phyloP scores from a whole-genome alignment of 2,113 vertebrate species.

The Boleophthalmus pectinirostris region DNA sequence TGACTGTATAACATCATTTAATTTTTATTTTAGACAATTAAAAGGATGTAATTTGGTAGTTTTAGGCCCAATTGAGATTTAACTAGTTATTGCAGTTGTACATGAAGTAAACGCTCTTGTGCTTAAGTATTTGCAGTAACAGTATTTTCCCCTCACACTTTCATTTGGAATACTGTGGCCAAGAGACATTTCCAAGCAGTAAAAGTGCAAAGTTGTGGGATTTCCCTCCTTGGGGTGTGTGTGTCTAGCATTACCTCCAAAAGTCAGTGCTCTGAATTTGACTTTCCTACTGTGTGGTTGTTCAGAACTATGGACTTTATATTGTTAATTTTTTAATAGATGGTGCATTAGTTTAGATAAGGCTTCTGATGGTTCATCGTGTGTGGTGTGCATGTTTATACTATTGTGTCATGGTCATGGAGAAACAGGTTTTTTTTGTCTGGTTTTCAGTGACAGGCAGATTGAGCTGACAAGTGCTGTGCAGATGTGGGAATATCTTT shows the following conservation, averaged over 20 bases:
- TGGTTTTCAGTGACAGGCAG: slow-evolving; percentile 33
- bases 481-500: slow-evolving; percentile 50
- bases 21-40: background rate
- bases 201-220: slow-evolving; percentile 46
- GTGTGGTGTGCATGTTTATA: slow-evolving; percentile 47
- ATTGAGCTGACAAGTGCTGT: slow-evolving; percentile 37
- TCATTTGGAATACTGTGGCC: slow-evolving; percentile 17
- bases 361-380: slow-evolving; percentile 18
- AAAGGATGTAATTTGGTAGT: background rate
- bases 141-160: slow-evolving; percentile 4
- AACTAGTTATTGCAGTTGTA: background rate
- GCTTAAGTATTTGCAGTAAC: background rate
- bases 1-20: background rate
- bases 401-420: slow-evolving; percentile 33
- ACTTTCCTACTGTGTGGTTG: slow-evolving; percentile 67
- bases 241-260: slow-evolving; percentile 60
- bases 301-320: slow-evolving; percentile 55
- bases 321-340: slow-evolving; percentile 31
- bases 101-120: background rate
- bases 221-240: slow-evolving; percentile 46
- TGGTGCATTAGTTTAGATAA: slow-evolving; percentile 8
- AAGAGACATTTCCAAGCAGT: slow-evolving; percentile 33
- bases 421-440: slow-evolving; percentile 24
- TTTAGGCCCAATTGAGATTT: background rate
- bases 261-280: slow-evolving; percentile 49